These are phyloP conservation scores for Nasua narica DNA, from an alignment of 2,797 vertebrate genomes.

Conservation along the genomic window DNA sequence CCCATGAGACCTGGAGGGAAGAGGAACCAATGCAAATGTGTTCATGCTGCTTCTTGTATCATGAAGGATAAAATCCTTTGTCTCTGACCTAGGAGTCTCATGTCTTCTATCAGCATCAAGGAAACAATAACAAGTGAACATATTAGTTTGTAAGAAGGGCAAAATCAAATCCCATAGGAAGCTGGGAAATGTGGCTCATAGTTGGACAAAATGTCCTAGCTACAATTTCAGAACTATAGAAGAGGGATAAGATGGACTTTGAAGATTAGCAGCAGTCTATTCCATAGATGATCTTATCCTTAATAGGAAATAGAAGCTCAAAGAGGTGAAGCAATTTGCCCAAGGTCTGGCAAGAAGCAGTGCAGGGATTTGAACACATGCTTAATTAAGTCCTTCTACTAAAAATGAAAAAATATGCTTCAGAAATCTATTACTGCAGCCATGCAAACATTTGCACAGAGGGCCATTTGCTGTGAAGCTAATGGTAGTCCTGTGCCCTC, in stretches of 20 bases:
- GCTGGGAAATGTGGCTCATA: neutral
- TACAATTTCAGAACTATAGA: neutral
- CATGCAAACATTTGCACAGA: neutral
- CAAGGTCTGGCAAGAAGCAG: neutral
- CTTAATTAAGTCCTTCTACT: neutral
- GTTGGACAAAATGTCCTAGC: neutral
- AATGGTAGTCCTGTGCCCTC: neutral
- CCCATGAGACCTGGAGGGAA: neutral
- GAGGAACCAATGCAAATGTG: neutral
- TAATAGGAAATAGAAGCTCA: neutral
- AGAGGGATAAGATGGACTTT: neutral
- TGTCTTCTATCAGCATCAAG: neutral
- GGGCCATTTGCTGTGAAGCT: neutral
- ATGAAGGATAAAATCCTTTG: neutral
- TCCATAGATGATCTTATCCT: neutral
- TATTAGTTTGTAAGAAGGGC: neutral
- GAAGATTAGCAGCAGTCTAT: neutral
- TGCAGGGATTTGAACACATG: neutral
- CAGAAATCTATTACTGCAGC: neutral
- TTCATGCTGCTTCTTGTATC: neutral
- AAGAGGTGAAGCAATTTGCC: neutral
- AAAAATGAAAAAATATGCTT: neutral
- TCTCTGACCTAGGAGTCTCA: neutral
- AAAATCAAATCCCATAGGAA: neutral
- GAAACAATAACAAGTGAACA: neutral